Conservation (phyloP, 2,888 invertebrate genomes). For the Cheiracanthium punctorium region DNA sequence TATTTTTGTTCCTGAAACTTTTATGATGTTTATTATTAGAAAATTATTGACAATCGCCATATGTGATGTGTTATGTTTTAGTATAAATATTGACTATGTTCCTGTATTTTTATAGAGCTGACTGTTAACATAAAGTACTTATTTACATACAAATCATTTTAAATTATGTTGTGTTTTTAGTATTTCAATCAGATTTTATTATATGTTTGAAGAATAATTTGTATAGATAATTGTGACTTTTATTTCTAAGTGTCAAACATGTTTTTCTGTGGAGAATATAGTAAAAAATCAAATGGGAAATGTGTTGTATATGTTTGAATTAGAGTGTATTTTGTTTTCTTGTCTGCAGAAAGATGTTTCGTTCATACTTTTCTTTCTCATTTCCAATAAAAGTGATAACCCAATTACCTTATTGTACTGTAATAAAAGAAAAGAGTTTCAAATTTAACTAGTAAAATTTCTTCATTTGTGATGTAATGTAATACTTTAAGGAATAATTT, state of each 20-base stretch:
- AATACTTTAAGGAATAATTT: no score
- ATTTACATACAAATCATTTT: slow-evolving; percentile 19
- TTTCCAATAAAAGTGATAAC: no score
- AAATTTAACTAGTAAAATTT: no score
- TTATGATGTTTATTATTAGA: slow-evolving; percentile 6
- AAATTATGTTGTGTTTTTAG: neutral
- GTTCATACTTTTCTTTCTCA: no score
- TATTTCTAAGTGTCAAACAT: neutral
- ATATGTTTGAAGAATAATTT: neutral
- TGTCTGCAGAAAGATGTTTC: no score
- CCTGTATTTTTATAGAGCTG: slow-evolving; percentile 49
- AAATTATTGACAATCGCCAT: slow-evolving; percentile 60
- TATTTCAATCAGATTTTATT: neutral
- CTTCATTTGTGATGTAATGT: no score
- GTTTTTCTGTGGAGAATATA: neutral
- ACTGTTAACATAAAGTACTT: slow-evolving; percentile 31
- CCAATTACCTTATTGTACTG: no score
- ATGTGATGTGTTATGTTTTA: slow-evolving; percentile 29
- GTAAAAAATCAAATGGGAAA: no score
- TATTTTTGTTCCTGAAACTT: slow-evolving; percentile 30
- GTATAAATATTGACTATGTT: slow-evolving; percentile 21
- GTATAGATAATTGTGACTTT: neutral
- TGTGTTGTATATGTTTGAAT: no score
- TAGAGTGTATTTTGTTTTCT: no score
- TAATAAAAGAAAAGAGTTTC: no score